Percentiles rank a stretch among this genome's conserved stretches.
Conservation (phyloP, 2,888 invertebrate genomes). For the Erpobdella octoculata region DNA sequence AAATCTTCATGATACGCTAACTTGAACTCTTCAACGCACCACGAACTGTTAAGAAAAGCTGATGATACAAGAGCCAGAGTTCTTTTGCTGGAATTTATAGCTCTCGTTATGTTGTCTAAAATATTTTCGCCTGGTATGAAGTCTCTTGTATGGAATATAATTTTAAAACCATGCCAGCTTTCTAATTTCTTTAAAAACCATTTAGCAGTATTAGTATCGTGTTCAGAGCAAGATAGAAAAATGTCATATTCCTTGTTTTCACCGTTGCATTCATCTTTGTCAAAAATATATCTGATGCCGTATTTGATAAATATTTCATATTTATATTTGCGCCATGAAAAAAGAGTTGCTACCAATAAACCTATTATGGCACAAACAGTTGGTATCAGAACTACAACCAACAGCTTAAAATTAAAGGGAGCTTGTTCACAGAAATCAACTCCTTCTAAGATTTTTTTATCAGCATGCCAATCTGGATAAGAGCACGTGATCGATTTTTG, state of each 20-base stretch:
- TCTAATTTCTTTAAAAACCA: not conserved
- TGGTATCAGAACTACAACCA: not conserved
- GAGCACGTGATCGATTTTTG: not conserved
- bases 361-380: not conserved
- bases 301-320: not conserved
- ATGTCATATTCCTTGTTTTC: not conserved
- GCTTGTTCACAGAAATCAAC: constrained; percentile 4
- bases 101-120: not conserved
- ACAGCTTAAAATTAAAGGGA: not conserved
- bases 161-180: not conserved
- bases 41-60: not conserved
- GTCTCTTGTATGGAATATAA: not conserved
- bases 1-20: not conserved
- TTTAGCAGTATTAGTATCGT: not conserved
- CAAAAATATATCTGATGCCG: not conserved
- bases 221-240: not conserved
- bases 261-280: not conserved
- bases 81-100: not conserved
- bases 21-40: constrained; percentile 2
- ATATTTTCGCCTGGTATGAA: not conserved
- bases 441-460: not conserved
- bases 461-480: not conserved
- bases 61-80: not conserved
- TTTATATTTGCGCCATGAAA: not conserved
- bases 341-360: not conserved